Evolutionary conservation across 92 coral and sea anemone species (phyloP), one percentile per base, ranked within the genome.

Genomic region (Hydrozoanthus gracilis): DNA sequence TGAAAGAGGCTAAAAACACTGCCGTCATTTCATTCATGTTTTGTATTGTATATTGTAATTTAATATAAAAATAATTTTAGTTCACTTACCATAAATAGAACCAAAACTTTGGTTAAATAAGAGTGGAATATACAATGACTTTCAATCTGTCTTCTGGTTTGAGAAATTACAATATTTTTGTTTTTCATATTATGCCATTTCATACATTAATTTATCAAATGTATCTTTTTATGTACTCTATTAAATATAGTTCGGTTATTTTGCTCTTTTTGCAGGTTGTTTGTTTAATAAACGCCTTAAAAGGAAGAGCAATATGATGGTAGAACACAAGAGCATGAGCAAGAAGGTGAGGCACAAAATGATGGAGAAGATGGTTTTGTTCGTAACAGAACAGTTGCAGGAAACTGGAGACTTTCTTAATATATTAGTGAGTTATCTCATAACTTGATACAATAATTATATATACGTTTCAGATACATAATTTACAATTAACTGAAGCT

Each of bases 191-290:
- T 68, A 47, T 16, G 20, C 44, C 3, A 17, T 68, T 68, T 68
- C 73, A 68, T 68, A 68, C 47, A 18, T 68, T 18, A 10, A 68
- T 68, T 68, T 7, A 27, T 27, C 39, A 27, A 18, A 35, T 68
- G 47, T 17, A 68, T 68, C 27, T 2, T 68, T 17, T 67, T 67
- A 11, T 16, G 20, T 2, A 67, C 8, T 9, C 8, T 39, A 35
- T 27, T 27, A 60, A 60, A 60, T 60, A 10, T 70, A 70, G 48
- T 27, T 27, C 39, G 2, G 39, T 14, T 39, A 70, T 70, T 70
- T 70, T 71, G 45, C 76, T 82, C 67, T 71, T 68, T 66, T 83
- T 83, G 87, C 39, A 83, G 87, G 52, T 83, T 65, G 58, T 84
- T 13, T 39, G 45, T 50, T 84, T 60, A 48, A 71, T 67, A 14